A percentile compares a stretch with the other conserved stretches of the same genome.
phyloP scores from a whole-genome alignment of 2,888 invertebrate genomes.

The Hyppa rectilinea region DNA sequence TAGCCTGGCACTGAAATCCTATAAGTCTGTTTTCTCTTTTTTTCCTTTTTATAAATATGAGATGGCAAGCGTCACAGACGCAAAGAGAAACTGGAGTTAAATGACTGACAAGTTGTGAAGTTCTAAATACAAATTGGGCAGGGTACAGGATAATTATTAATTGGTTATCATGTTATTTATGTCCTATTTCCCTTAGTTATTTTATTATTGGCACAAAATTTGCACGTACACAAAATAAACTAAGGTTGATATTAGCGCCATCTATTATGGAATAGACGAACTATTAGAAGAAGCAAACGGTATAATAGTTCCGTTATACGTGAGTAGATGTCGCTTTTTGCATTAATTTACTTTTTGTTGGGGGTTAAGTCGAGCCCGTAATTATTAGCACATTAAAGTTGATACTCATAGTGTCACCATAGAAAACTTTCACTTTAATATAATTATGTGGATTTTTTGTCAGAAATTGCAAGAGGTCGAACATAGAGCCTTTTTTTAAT shows the following conservation, averaged over 20 bases:
- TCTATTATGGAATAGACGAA: conserved; percentile 29
- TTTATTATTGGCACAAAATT: background rate
- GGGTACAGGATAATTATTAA: background rate
- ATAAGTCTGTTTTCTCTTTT: conserved; percentile 48
- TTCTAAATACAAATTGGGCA: background rate
- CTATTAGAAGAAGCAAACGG: background rate
- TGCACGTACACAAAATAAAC: background rate
- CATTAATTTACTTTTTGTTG: background rate
- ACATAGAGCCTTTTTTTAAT: no score
- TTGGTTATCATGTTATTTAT: background rate
- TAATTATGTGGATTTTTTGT: no score
- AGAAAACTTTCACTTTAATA: no score
- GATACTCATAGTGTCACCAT: no score
- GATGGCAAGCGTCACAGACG: conserved; percentile 13
- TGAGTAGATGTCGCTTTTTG: conserved; percentile 29
- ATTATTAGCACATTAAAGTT: background rate
- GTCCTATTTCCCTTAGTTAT: conserved; percentile 15
- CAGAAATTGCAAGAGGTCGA: no score
- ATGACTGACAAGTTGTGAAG: conserved; percentile 4
- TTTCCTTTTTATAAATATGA: conserved; percentile 7
- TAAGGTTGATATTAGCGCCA: background rate
- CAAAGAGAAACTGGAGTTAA: background rate
- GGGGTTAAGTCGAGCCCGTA: background rate
- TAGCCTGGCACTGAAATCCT: conserved; percentile 39
- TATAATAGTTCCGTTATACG: background rate